Base-by-base conservation (phyloP, 2,797 vertebrate genomes). In the Sebastes diploproa region DNA sequence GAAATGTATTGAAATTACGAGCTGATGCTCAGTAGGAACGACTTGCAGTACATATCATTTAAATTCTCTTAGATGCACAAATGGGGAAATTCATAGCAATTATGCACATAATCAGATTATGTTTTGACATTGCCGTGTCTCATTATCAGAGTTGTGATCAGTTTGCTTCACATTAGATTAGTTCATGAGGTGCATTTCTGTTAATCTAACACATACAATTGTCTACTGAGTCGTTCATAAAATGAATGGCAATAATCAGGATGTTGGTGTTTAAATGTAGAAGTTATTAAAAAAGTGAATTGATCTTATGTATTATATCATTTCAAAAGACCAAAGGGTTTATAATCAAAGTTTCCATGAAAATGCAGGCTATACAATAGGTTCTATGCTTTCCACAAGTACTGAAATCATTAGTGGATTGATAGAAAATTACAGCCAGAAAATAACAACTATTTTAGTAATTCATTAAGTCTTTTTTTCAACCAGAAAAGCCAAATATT, bases 31-130 rank as follows among this genome's bases (percentile, higher is more conserved):
- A 81, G 77, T 58, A 27, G 54, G 36, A 86, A 74, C 30, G 72
- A 87, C 66, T 84, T 81, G 25, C 36, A 87, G 77, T 55, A 58
- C 72, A 80, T 72, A 58, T 64, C 29, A 61, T 91, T 79, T 70
- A 75, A 81, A 81, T 77, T 78, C 32, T 78, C 74, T 80, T 25
- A 83, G 72, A 86, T 83, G 75, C 69, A 80, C 65, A 85, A 89
- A 82, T 30, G 32, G 64, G 60, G 81, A 81, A 68, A 72, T 87
- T 83, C 36, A 77, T 29, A 75, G 67, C 77, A 81, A 77, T 85
- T 83, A 87, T 84, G 80, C 74, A 85, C 72, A 89, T 84, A 81
- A 85, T 85, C 38, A 79, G 52, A 85, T 83, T 61, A 36, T 83
- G 69, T 89, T 88, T 84, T 80, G 79, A 76, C 59, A 22, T 38